A percentile compares a stretch with the other conserved stretches of the same genome.
These are phyloP conservation scores for Mimachlamys varia DNA, from an alignment of 2,888 invertebrate species.

Conservation along the genomic window DNA sequence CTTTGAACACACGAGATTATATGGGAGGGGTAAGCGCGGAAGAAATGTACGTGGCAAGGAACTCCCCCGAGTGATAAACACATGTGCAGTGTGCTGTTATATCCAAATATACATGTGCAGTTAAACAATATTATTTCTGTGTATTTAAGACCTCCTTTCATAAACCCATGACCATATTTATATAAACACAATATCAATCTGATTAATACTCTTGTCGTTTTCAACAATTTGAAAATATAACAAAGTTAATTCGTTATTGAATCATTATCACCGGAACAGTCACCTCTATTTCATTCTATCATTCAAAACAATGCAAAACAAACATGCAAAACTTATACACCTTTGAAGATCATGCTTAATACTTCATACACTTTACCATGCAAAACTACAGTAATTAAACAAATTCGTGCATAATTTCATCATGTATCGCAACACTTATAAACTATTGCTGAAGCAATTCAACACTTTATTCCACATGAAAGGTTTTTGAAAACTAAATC, in stretches of 20 bases:
- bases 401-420: not conserved
- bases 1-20: not conserved
- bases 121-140: not conserved
- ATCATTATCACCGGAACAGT: too few species aligned
- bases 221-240: too few species aligned
- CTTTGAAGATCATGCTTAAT: not conserved
- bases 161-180: too few species aligned
- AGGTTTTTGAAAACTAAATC: not conserved
- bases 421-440: not conserved
- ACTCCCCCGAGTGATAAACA: not conserved
- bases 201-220: too few species aligned
- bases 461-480: slow-evolving; percentile 1
- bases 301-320: not conserved
- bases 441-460: not conserved
- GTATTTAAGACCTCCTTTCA: not conserved
- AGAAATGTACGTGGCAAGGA: not conserved
- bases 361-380: not conserved
- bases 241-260: too few species aligned
- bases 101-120: not conserved
- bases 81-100: not conserved
- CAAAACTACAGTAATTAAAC: not conserved
- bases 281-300: too few species aligned
- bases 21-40: not conserved
- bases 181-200: too few species aligned
- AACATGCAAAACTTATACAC: not conserved